Evolutionary conservation across 1,140 invertebrate genomes (phyloP).

Genomic region (Procambarus virginalis): DNA sequence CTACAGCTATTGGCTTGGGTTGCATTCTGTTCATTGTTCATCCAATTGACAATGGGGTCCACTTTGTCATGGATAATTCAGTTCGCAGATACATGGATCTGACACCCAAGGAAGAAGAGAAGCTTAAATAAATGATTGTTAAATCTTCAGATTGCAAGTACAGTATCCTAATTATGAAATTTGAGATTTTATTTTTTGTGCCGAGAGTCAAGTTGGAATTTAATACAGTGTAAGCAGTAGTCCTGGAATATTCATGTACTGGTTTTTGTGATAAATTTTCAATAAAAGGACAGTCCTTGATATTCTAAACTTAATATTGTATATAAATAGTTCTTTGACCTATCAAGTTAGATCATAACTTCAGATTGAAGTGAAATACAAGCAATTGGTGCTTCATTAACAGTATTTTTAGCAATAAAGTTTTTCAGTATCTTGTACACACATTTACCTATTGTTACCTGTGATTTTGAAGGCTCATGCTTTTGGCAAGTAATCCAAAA

Average conservation of each 20-base stretch:
- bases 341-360: neutral
- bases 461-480: neutral
- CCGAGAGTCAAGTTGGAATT: too few species aligned
- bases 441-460: neutral
- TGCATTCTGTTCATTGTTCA: slow-evolving; percentile 94
- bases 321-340: neutral
- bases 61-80: slow-evolving; percentile 84
- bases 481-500: neutral
- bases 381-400: neutral
- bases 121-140: neutral
- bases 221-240: too few species aligned
- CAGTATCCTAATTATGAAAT: too few species aligned
- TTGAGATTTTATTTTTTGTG: too few species aligned
- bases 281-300: too few species aligned
- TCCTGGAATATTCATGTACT: too few species aligned
- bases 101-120: neutral
- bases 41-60: slow-evolving; percentile 90
- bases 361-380: neutral
- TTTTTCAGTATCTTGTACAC: neutral
- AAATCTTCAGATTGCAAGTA: too few species aligned
- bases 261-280: too few species aligned
- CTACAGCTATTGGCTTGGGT: slow-evolving; percentile 85
- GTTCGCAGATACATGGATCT: slow-evolving; percentile 64
- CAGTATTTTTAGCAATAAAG: neutral
- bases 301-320: too few species aligned